Base-by-base conservation (phyloP, 2,797 vertebrate genomes). In the Amazonetta brasiliensis region DNA sequence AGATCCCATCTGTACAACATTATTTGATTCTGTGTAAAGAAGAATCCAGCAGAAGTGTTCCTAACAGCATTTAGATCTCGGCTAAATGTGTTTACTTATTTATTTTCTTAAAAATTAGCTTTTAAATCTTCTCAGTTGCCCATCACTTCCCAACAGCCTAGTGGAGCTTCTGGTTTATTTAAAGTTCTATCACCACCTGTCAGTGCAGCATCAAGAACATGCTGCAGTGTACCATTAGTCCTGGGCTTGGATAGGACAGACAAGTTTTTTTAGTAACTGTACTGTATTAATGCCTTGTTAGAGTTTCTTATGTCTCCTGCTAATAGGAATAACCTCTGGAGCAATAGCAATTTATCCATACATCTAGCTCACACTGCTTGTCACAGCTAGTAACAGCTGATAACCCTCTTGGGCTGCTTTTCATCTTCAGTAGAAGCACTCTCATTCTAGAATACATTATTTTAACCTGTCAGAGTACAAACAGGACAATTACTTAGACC, bases 401-500 rank as follows among this genome's bases (percentile, higher is more conserved):
- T 94, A 96, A 97, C 81, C 79, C 96, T 97, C 87, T 69, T 25
- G 74, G 91, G 93, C 74, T 95, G 73, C 91, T 97, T 96, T 98
- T 97, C 96, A 94, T 97, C 95, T 96, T 95, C 94, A 43, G 50
- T 71, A 48, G 78, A 71, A 93, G 67, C n/a, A 12, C 67, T 90
- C 88, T 94, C 82, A 81, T 94, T 96, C 90, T 59, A 82, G 77
- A 98, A 97, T 92, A 93, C 81, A 93, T 97, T 97, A 96, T 96
- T 98, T 98, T 97, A 97, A 87, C 92, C 91, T 97, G 96, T 97
- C 95, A 96, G 89, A 78, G 26, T 95, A 90, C 96, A 93, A 96
- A 92, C 91, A 97, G 87, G 72, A 97, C 96, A 97, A 98, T 98
- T 98, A 97, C 96, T 97, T 96, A 97, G 92, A 94, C 93, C 96